phyloP scores from a whole-genome alignment of 2,113 vertebrate species.

The Desmodus rotundus region DNA sequence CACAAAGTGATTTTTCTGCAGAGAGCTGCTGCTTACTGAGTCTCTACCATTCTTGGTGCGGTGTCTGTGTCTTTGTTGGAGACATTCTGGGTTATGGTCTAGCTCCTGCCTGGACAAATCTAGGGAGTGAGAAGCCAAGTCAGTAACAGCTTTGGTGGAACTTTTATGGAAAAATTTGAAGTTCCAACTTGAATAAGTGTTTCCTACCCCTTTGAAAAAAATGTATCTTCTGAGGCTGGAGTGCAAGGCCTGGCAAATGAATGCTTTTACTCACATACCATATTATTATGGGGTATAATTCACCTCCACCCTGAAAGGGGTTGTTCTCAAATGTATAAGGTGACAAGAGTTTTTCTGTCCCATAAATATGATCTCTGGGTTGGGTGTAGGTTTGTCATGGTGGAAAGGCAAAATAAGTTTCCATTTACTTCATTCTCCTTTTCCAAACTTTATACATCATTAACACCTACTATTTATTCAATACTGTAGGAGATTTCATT shows the following conservation, averaged over 20 bases:
- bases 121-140: background rate
- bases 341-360: background rate
- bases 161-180: background rate
- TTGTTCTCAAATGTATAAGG: background rate
- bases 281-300: background rate
- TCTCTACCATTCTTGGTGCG: background rate
- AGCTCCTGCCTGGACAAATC: background rate
- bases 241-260: background rate
- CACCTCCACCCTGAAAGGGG: background rate
- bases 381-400: background rate
- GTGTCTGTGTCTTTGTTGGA: background rate
- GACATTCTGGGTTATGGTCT: background rate
- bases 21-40: background rate
- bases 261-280: background rate
- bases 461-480: background rate
- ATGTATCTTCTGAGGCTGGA: background rate
- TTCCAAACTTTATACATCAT: background rate
- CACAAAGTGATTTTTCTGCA: fast-evolving
- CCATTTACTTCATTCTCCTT: background rate
- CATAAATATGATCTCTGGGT: background rate
- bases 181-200: background rate
- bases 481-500: background rate
- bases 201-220: background rate
- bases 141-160: background rate
- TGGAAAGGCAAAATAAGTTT: background rate